These are phyloP conservation scores for Netta rufina DNA, from an alignment of 2,797 vertebrate species.

Conservation along the genomic window DNA sequence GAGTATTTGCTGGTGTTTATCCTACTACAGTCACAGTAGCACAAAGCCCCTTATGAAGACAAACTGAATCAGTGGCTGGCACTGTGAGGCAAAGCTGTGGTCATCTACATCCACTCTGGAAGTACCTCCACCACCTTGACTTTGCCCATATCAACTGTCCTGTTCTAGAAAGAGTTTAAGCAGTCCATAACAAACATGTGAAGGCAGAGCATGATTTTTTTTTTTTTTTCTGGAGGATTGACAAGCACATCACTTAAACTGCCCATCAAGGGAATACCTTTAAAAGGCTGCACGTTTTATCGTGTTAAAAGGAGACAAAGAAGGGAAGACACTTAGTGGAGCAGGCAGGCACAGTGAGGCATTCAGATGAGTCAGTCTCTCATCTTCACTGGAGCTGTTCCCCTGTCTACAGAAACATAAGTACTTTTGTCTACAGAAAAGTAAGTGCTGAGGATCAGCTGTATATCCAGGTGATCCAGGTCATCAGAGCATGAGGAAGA, in stretches of 20 bases:
- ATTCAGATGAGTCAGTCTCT: not conserved
- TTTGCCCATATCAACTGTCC: not conserved
- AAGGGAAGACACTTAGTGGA: not conserved
- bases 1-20: not conserved
- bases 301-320: not conserved
- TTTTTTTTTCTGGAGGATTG: not conserved
- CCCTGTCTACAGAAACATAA: not conserved
- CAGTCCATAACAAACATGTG: accelerated
- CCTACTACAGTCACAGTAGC: not conserved
- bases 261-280: not conserved
- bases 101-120: not conserved
- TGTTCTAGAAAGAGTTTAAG: accelerated
- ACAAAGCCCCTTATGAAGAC: not conserved
- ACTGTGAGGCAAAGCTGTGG: not conserved
- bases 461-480: not conserved
- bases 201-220: not conserved
- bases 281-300: not conserved
- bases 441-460: not conserved
- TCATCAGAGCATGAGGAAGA: not conserved
- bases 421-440: not conserved
- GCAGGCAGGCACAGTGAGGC: not conserved
- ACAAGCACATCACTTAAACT: not conserved
- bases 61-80: not conserved
- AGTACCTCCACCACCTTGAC: not conserved
- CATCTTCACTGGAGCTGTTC: not conserved